A percentile compares a stretch with the other conserved stretches of the same genome.
These are phyloP conservation scores for Margarornis squamiger DNA, from an alignment of 2,797 vertebrate genomes.

Conservation along the genomic window DNA sequence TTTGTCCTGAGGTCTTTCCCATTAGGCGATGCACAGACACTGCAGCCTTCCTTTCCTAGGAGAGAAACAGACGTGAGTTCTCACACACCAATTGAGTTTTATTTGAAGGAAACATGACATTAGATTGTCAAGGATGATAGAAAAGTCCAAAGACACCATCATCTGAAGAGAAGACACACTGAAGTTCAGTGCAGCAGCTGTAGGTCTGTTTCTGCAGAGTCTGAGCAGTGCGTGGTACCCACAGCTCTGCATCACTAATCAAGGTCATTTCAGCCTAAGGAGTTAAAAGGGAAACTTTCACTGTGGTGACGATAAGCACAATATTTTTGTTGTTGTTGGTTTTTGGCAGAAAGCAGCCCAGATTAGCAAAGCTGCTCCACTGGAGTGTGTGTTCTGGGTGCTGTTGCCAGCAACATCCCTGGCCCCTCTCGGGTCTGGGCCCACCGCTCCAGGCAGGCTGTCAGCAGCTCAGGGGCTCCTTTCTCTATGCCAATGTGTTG, in stretches of 20 bases:
- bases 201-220: background rate
- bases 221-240: rapidly evolving
- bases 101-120: background rate
- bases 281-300: background rate
- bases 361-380: background rate
- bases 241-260: background rate
- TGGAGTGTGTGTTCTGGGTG: background rate
- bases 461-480: background rate
- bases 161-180: rapidly evolving
- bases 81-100: background rate
- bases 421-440: rapidly evolving
- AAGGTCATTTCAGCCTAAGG: background rate
- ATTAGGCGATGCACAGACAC: background rate
- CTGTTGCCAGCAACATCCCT: background rate
- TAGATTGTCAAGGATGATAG: background rate
- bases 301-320: background rate
- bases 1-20: background rate
- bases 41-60: rapidly evolving
- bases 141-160: background rate
- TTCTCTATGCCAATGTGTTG: background rate
- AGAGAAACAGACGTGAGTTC: background rate
- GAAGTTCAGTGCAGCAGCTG: background rate
- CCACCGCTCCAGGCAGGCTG: rapidly evolving
- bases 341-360: background rate
- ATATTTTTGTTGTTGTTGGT: background rate